These are phyloP conservation scores for Austrofundulus limnaeus DNA, from an alignment of 2,113 vertebrate genomes.

Conservation along the genomic window DNA sequence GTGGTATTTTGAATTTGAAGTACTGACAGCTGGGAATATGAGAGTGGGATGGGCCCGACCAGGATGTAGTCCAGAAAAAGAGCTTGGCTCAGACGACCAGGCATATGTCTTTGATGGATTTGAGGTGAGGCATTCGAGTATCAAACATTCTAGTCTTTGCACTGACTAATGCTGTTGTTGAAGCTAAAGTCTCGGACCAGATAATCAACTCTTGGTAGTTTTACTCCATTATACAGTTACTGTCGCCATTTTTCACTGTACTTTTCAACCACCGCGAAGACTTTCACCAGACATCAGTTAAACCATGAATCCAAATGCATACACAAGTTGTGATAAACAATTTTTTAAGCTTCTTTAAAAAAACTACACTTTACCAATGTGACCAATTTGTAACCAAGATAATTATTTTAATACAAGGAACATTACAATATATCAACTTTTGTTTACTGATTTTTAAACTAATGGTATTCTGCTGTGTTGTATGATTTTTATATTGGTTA, in stretches of 20 bases:
- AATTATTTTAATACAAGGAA: background rate
- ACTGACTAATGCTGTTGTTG: background rate
- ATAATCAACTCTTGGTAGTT: background rate
- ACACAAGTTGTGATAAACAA: background rate
- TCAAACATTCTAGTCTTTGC: background rate
- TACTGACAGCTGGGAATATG: conserved; percentile 88
- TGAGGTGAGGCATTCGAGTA: conserved; percentile 79
- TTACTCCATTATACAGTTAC: too few relatives aligned
- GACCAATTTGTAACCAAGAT: background rate
- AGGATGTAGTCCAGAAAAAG: conserved; percentile 82
- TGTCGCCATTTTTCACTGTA: too few relatives aligned
- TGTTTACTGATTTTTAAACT: too few relatives aligned
- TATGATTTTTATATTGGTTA: too few relatives aligned
- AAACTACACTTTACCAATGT: too few relatives aligned
- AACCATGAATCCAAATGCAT: background rate
- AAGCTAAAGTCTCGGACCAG: background rate
- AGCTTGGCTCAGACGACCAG: conserved; percentile 89
- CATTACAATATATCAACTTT: background rate
- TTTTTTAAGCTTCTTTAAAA: too few relatives aligned
- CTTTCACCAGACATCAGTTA: background rate
- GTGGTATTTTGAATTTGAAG: conserved; percentile 97
- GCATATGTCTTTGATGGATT: conserved; percentile 92
- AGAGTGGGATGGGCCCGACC: conserved; percentile 91
- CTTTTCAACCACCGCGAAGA: background rate
- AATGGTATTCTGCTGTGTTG: too few relatives aligned